These are phyloP conservation scores for Megalops atlanticus DNA, from an alignment of 2,113 vertebrate species.

Conservation along the genomic window DNA sequence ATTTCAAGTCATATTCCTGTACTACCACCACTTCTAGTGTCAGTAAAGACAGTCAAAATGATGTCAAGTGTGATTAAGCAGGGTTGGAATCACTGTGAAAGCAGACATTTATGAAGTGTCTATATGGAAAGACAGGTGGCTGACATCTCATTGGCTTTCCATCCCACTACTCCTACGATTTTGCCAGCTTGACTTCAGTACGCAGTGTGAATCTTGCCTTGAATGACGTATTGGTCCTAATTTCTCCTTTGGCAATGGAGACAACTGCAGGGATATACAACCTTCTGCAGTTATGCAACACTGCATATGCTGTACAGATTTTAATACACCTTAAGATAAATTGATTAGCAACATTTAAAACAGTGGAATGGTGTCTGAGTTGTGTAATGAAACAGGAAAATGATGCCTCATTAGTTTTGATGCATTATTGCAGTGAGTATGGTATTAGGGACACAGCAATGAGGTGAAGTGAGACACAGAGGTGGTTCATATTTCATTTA, in stretches of 20 bases:
- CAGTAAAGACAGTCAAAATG: neutral
- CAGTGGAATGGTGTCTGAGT: neutral
- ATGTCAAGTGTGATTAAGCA: neutral
- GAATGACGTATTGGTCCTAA: neutral
- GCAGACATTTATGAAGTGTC: too few relatives aligned
- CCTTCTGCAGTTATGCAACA: neutral
- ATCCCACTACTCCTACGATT: neutral
- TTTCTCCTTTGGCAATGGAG: neutral
- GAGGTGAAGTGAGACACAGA: neutral
- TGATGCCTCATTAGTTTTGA: conserved; percentile 3
- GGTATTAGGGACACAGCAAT: conserved; percentile 2
- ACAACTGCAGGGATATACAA: neutral
- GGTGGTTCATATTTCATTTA: conserved; percentile 8
- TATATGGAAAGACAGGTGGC: neutral
- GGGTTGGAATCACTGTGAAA: neutral
- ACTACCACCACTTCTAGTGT: neutral
- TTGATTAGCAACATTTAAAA: conserved; percentile 11
- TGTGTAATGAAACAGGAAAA: neutral
- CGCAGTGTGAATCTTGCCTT: neutral
- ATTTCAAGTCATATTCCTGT: neutral
- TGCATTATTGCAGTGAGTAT: neutral
- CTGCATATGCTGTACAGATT: neutral
- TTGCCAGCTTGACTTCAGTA: neutral
- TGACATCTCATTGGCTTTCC: neutral
- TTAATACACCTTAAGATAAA: conserved; percentile 7